Evolutionary conservation across 2,888 invertebrate genomes (phyloP), one percentile per base, ranked within the genome.

Genomic region (Synergus gifuensis): DNA sequence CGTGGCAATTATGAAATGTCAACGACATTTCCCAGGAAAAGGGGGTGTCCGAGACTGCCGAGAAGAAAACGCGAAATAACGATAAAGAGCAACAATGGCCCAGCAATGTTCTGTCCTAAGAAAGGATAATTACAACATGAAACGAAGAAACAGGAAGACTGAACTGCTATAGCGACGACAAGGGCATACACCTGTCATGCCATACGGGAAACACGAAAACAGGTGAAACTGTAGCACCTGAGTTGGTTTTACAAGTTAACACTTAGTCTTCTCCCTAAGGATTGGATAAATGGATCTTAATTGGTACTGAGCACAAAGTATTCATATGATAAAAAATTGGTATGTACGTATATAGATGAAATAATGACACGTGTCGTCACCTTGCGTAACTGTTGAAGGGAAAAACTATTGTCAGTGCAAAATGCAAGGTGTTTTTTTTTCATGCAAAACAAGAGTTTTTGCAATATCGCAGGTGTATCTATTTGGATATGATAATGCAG

Each of bases 201-300:
- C 92, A 91, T 91, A 91, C 89, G 91, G 91, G 90, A 90, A 89
- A 91, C 86, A 89, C 84, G 80, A 83, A 89, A 91, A 91, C 90
- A 91, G 91, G 91, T 90, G 90, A 89, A 90, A 88, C 83, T 62
- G 78, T 81, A 82, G 82, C 91, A 91, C 90, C 89, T 88, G 90
- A 90, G 87, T 80, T 83, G 83, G 76, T 89, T 89, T 90, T 83
- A 86, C 89, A 84, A 89, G 81, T 90, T 89, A 88, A 86, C 90
- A 87, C 90, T 88, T 86, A 77, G 62, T 18, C 28, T 40, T 60
- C 36, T 54, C 63, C 79, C 54, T n/a, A 54, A 67, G 49, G 58
- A 76, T 76, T 67, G 66, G 22, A 58, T 81, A 83, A 81, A 82
- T 81, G 66, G 82, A 79, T 78, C 79, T 80, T 80, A 83, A 80